phyloP scores from a whole-genome alignment of 30 jellyfish, hydroid and myxozoan genomes.

The Aurelia coerulea region DNA sequence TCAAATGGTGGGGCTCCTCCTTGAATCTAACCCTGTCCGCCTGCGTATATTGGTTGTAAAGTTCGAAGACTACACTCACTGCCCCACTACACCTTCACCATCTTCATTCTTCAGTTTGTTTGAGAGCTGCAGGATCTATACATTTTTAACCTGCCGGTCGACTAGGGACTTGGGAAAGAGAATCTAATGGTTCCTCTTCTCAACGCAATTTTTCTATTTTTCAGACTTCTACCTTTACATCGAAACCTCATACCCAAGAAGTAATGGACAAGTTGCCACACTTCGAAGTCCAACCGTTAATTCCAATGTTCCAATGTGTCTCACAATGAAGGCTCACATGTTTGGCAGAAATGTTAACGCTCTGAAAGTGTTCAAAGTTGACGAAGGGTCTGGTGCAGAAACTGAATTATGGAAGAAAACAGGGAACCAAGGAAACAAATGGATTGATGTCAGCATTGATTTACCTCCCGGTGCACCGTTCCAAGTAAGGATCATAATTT shows the following conservation, averaged over 20 bases:
- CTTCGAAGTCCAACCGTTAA: slow-evolving; percentile 32
- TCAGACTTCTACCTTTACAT: slow-evolving; percentile 36
- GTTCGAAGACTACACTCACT: too few species aligned
- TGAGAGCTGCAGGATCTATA: too few species aligned
- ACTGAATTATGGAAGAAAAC: slow-evolving; percentile 5
- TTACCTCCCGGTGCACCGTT: slow-evolving; percentile 38
- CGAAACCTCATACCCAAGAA: slow-evolving; percentile 63
- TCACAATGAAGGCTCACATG: slow-evolving; percentile 44
- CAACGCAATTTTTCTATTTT: not conserved
- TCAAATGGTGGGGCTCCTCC: too few species aligned
- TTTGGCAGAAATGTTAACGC: slow-evolving; percentile 20
- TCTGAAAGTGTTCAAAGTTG: slow-evolving; percentile 14
- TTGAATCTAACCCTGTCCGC: too few species aligned
- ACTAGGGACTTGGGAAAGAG: too few species aligned
- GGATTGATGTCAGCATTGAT: slow-evolving; percentile 26
- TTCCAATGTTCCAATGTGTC: slow-evolving; percentile 28
- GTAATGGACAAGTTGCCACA: slow-evolving; percentile 45
- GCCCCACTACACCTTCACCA: too few species aligned
- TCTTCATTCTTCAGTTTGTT: too few species aligned
- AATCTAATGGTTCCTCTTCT: not conserved
- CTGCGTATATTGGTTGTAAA: too few species aligned
- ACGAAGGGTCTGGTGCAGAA: not conserved
- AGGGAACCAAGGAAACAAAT: slow-evolving; percentile 52
- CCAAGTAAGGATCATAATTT: slow-evolving; percentile 14
- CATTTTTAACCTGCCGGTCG: too few species aligned